These are phyloP conservation scores for Lasiurus borealis DNA, from an alignment of 2,113 vertebrate species.

Conservation along the genomic window DNA sequence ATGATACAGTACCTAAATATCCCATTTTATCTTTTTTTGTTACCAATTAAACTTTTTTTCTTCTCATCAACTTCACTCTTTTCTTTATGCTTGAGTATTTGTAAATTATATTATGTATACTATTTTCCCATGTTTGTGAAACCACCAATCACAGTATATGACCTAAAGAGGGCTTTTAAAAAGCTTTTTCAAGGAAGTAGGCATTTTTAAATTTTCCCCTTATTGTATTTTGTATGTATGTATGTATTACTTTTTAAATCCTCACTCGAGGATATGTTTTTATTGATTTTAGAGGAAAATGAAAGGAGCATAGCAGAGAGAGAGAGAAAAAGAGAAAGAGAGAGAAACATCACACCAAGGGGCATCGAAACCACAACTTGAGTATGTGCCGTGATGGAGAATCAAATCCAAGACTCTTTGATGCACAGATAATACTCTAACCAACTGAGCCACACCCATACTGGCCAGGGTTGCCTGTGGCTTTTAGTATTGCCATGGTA, in stretches of 20 bases:
- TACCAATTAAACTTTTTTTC: neutral
- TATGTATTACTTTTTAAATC: neutral
- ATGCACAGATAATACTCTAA: neutral
- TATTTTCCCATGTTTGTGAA: neutral
- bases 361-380: too few species aligned
- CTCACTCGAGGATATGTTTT: neutral
- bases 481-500: neutral
- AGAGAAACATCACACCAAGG: too few species aligned
- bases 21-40: neutral
- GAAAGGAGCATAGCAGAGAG: neutral
- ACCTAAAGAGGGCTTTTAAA: neutral
- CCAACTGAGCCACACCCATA: neutral
- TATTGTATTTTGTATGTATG: neutral
- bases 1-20: neutral
- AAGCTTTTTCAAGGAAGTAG: neutral
- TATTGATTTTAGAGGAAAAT: neutral
- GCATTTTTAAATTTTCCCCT: neutral
- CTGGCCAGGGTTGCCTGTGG: neutral
- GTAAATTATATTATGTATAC: slow-evolving; percentile 26
- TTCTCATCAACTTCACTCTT: neutral
- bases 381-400: too few species aligned
- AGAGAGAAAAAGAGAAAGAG: too few species aligned
- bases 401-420: too few species aligned
- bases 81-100: neutral
- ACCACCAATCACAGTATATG: neutral